These are phyloP conservation scores for Sandelia bainsii DNA, from an alignment of 2,797 vertebrate genomes.

Conservation along the genomic window DNA sequence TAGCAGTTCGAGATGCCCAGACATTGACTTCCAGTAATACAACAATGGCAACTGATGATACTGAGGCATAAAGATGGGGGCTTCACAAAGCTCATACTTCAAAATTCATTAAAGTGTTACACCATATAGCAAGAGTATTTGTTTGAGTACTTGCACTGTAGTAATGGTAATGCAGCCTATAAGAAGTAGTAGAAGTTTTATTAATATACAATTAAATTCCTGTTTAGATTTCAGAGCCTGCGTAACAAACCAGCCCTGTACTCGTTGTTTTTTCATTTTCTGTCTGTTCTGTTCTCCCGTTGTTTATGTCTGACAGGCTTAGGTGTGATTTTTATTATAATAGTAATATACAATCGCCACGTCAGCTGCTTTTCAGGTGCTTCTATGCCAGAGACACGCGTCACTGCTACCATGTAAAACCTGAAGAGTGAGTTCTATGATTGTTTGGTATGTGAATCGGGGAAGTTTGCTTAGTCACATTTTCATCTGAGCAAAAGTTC, in stretches of 20 bases:
- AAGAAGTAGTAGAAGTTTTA: too few relatives aligned
- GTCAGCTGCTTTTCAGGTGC: constrained; percentile 63
- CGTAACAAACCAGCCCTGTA: neutral
- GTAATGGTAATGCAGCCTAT: too few relatives aligned
- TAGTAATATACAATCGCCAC: constrained; percentile 8
- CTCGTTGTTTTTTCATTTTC: neutral
- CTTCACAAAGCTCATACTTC: too few relatives aligned
- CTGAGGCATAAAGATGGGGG: too few relatives aligned
- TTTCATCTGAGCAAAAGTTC: constrained; percentile 20
- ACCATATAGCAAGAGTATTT: too few relatives aligned
- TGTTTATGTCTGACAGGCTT: constrained; percentile 2
- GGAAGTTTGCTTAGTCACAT: constrained; percentile 28
- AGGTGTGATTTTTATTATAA: constrained; percentile 16
- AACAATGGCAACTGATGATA: too few relatives aligned
- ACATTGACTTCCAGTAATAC: too few relatives aligned
- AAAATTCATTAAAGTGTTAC: too few relatives aligned
- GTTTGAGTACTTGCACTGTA: too few relatives aligned
- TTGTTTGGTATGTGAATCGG: constrained; percentile 60
- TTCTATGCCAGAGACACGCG: constrained; percentile 59
- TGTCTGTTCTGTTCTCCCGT: neutral
- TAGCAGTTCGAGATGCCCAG: too few relatives aligned
- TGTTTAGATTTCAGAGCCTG: neutral
- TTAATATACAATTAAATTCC: too few relatives aligned
- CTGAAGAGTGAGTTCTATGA: constrained; percentile 79
- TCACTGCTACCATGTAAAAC: constrained; percentile 77